Percentiles rank a stretch among this genome's conserved stretches.
phyloP scores from a whole-genome alignment of 1,140 invertebrate genomes.

The Plodia interpunctella region DNA sequence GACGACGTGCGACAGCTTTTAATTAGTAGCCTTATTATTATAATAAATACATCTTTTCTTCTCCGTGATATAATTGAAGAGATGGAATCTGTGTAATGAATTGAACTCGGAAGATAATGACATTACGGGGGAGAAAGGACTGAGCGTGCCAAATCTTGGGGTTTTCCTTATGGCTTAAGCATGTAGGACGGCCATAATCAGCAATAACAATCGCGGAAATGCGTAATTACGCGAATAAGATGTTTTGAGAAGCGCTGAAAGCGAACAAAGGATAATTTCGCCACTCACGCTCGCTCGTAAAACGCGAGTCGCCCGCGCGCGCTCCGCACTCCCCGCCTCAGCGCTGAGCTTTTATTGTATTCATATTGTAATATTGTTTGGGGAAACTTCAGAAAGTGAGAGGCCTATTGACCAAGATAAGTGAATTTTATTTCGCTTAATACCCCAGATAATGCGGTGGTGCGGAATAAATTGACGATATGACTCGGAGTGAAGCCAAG shows the following conservation, averaged over 20 bases:
- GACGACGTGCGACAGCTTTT: background rate
- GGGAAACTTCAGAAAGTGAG: constrained; percentile 3
- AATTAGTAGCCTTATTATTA: too few species aligned
- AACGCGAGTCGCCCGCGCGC: background rate
- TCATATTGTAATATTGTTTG: constrained; percentile 7
- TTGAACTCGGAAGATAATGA: background rate
- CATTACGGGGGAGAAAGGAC: background rate
- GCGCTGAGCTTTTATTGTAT: background rate
- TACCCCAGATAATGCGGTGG: background rate
- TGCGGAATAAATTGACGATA: background rate
- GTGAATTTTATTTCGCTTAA: background rate
- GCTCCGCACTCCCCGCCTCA: background rate
- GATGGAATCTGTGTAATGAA: background rate
- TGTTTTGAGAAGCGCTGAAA: constrained; percentile 4
- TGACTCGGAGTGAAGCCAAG: background rate
- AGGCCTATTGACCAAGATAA: constrained; percentile 4
- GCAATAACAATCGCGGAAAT: constrained; percentile 2
- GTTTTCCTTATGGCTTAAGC: background rate
- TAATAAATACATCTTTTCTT: too few species aligned
- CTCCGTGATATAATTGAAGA: background rate
- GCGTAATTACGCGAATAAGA: constrained; percentile 1
- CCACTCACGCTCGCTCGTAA: constrained; percentile 6
- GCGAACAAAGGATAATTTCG: constrained; percentile 5
- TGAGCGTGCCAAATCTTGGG: background rate
- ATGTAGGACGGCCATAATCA: background rate